A percentile compares a stretch with the other conserved stretches of the same genome.
Conservation (phyloP, 2,113 vertebrate species). For the Cryptotis parvus region DNA sequence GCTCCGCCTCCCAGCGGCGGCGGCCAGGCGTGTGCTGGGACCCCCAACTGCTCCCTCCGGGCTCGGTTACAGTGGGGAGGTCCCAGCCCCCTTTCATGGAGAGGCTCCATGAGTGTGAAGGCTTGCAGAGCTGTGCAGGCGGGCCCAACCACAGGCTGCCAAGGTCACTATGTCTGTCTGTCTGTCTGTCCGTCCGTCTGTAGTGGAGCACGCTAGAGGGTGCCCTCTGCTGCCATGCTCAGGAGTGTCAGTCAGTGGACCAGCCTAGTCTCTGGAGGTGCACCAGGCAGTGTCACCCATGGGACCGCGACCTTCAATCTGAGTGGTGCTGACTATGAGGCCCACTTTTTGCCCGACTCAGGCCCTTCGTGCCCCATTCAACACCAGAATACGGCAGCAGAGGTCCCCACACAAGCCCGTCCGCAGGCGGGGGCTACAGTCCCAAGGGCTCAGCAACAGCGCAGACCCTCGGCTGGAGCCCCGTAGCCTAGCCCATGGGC, state of each 20-base stretch:
- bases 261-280: neutral
- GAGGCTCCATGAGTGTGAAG: neutral
- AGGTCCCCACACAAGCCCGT: accelerated
- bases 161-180: neutral
- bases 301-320: neutral
- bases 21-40: neutral
- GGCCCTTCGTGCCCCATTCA: neutral
- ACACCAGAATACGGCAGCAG: neutral
- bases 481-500: neutral
- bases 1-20: neutral
- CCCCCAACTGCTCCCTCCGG: neutral
- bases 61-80: neutral
- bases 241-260: accelerated
- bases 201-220: neutral
- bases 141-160: neutral
- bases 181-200: neutral
- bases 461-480: no score
- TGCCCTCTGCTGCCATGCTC: neutral
- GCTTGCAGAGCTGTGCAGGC: neutral
- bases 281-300: neutral
- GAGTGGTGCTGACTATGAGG: neutral
- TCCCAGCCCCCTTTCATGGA: neutral
- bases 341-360: slow-evolving; percentile 12
- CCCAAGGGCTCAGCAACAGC: no score
- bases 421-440: neutral